Percentiles rank a stretch among this genome's conserved stretches.
Evolutionary conservation across 2,888 invertebrate genomes (phyloP).

Genomic region (Tryphoninae sp.): DNA sequence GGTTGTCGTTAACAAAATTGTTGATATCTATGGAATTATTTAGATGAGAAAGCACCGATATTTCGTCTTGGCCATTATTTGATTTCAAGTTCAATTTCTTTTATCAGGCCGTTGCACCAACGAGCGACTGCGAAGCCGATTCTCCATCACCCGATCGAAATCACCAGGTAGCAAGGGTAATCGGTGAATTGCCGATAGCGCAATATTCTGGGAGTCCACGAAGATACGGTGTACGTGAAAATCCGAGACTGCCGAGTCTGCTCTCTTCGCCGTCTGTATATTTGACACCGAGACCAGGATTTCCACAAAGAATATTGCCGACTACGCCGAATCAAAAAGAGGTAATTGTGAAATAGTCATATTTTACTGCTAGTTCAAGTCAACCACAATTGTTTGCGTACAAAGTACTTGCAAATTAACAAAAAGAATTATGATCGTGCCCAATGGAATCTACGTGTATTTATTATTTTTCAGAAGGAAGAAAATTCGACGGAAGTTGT

Average conservation of each 20-base stretch:
- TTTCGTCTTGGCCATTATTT: neutral
- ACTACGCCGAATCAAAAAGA: slow-evolving; percentile 79
- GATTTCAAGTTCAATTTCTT: neutral
- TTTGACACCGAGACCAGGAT: slow-evolving; percentile 91
- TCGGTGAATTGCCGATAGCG: slow-evolving; percentile 94
- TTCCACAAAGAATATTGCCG: slow-evolving; percentile 87
- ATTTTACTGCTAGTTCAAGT: neutral
- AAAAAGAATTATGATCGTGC: neutral
- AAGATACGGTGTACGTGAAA: slow-evolving; percentile 87
- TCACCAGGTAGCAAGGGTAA: slow-evolving; percentile 85
- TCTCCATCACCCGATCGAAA: slow-evolving; percentile 79
- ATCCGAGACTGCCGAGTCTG: slow-evolving; percentile 84
- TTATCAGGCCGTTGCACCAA: slow-evolving; percentile 76
- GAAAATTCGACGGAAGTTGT: slow-evolving; percentile 69
- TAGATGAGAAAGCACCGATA: neutral
- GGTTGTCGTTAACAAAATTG: neutral
- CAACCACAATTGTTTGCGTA: neutral
- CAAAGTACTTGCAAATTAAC: neutral
- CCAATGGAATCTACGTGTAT: neutral
- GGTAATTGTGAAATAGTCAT: slow-evolving; percentile 60
- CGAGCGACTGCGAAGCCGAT: slow-evolving; percentile 77
- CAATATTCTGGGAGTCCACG: slow-evolving; percentile 96
- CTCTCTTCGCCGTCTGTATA: slow-evolving; percentile 87
- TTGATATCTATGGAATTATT: neutral
- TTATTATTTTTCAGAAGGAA: slow-evolving; percentile 71